These are phyloP conservation scores for Agrochola macilenta DNA, from an alignment of 2,888 invertebrate genomes.

Conservation along the genomic window DNA sequence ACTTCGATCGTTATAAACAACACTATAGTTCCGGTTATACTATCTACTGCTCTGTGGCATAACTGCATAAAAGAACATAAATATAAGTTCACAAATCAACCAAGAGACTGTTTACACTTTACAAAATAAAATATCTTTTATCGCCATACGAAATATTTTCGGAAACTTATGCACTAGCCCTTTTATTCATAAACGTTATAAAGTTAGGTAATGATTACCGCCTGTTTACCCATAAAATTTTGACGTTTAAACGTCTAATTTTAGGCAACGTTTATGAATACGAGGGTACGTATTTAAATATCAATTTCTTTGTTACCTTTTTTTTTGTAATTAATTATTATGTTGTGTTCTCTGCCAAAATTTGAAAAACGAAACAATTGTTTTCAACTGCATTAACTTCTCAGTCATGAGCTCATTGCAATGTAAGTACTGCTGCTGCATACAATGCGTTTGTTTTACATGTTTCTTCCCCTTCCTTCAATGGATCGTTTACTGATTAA, in stretches of 20 bases:
- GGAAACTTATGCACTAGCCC: too few species aligned
- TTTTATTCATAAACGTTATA: too few species aligned
- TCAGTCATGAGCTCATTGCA: slow-evolving; percentile 10
- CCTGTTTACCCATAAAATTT: too few species aligned
- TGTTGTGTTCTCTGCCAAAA: not conserved
- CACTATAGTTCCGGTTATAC: slow-evolving; percentile 33
- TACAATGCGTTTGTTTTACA: slow-evolving; percentile 47
- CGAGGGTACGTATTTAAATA: too few species aligned
- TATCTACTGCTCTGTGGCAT: not conserved
- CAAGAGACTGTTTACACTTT: not conserved
- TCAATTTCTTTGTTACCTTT: too few species aligned
- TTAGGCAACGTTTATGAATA: too few species aligned
- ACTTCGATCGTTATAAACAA: slow-evolving; percentile 36
- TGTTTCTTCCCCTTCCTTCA: slow-evolving; percentile 1
- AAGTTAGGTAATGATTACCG: too few species aligned
- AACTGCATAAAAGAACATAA: not conserved
- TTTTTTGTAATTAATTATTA: not conserved
- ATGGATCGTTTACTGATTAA: slow-evolving; percentile 33
- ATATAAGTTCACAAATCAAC: slow-evolving; percentile 14
- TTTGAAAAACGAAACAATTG: not conserved
- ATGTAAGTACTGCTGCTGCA: slow-evolving; percentile 18
- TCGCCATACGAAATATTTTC: not conserved
- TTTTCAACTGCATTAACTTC: not conserved
- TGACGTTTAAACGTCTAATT: too few species aligned
- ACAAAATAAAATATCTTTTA: too few species aligned